Conservation (phyloP, 1,140 invertebrate genomes). For the Ditylenchus dipsaci region DNA sequence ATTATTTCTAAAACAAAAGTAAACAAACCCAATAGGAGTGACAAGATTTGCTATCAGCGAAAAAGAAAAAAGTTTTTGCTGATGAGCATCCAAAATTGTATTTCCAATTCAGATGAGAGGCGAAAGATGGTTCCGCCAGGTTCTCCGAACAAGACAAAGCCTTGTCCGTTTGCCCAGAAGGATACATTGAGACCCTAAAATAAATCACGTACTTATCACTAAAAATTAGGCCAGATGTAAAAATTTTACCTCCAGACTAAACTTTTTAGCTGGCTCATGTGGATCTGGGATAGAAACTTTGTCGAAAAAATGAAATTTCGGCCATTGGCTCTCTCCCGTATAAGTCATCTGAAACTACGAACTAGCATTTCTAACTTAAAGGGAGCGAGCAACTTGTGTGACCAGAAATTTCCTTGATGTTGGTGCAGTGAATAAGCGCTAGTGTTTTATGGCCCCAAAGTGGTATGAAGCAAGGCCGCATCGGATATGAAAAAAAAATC, state of each 20-base stretch:
- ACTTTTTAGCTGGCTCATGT: slow-evolving; percentile 29
- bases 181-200: slow-evolving; percentile 35
- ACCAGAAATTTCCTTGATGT: no score
- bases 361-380: no score
- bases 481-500: no score
- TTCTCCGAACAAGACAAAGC: slow-evolving; percentile 41
- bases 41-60: slow-evolving; percentile 21
- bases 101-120: slow-evolving; percentile 41
- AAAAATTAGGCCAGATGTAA: background rate
- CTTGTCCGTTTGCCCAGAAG: slow-evolving; percentile 36
- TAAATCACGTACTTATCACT: background rate
- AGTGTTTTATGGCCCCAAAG: no score
- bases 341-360: slow-evolving; percentile 21
- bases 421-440: no score
- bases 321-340: slow-evolving; percentile 45
- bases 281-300: slow-evolving; percentile 33
- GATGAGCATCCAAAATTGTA: background rate
- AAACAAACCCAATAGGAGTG: slow-evolving; percentile 44
- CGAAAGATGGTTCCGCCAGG: slow-evolving; percentile 35
- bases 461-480: no score
- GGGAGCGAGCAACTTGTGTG: no score
- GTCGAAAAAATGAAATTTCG: slow-evolving; percentile 49
- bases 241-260: slow-evolving; percentile 34
- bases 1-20: background rate
- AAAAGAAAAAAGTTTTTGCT: slow-evolving; percentile 26